Evolutionary conservation across 2,113 vertebrate species (phyloP).

Genomic region (Cyphomyrus discorhynchus): DNA sequence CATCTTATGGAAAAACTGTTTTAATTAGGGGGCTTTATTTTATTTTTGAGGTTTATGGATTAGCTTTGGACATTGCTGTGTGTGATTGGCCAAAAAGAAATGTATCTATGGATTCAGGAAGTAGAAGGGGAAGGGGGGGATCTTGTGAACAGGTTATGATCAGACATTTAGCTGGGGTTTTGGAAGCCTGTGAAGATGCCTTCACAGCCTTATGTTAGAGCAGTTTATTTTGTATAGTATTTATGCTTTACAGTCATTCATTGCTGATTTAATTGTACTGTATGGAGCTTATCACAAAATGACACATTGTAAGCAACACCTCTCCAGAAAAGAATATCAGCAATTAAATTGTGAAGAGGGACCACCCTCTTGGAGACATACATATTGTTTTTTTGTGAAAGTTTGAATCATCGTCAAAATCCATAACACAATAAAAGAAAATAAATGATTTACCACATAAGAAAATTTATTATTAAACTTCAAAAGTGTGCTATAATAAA

Average conservation of each 20-base stretch:
- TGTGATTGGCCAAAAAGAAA: not conserved
- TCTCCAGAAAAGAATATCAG: not conserved
- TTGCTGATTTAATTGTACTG: not conserved
- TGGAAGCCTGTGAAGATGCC: not conserved
- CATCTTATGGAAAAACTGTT: slow-evolving; percentile 37
- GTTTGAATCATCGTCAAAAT: not conserved
- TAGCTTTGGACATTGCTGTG: slow-evolving; percentile 10
- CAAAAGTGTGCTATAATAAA: not conserved
- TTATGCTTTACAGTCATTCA: not conserved
- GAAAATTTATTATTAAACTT: not conserved
- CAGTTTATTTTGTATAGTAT: not conserved
- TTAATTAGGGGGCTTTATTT: slow-evolving; percentile 43
- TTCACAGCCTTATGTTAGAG: not conserved
- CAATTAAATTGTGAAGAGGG: not conserved
- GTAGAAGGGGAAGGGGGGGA: not conserved
- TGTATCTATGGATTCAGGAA: not conserved
- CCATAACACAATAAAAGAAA: not conserved
- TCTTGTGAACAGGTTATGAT: not conserved
- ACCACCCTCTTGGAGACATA: not conserved
- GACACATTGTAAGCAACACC: not conserved
- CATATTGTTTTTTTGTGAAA: slow-evolving; percentile 8
- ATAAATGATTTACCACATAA: not conserved
- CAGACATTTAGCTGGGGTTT: not conserved
- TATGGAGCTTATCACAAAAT: slow-evolving; percentile 1
- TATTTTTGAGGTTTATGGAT: slow-evolving; percentile 24